Base-by-base conservation (phyloP, 1,140 invertebrate species). In the Stegodyphus mimosarum region DNA sequence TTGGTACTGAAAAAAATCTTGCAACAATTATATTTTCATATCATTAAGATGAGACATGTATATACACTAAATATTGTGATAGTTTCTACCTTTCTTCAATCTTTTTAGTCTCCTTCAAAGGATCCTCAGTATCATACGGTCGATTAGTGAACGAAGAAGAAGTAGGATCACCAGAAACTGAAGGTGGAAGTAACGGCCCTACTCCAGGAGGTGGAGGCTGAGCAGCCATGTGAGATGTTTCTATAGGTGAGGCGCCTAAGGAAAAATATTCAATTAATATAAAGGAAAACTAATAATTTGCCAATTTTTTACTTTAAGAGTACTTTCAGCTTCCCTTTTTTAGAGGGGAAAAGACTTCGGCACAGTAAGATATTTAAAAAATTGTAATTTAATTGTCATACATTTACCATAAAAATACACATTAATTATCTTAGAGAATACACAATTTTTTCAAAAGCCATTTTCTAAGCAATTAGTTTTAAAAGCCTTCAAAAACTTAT, bases 171-270 rank as follows among this genome's bases (percentile, higher is more conserved):
- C 33, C 63, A 7, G 74, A 50, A 71, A 85, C 18, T n/a, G 73
- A 50, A 64, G 53, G 53, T 7, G 74, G 86, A 11, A 78, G 49
- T 18, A 71, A 15, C n/a, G 88, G 87, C 6, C 80, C 84, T 71
- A 86, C 75, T 70, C 88, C 87, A 60, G 87, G 83, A 11, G 86
- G 86, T 18, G 88, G 87, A 55, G 88, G 88, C 17, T 85, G 74
- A 17, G 86, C 33, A 60, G 87, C 74, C 17, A 86, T 71, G 33
- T 66, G 72, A 75, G 76, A 52, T 15, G 78, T 72, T 18, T 83
- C 63, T 18, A 83, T 73, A 10, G 86, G 86, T 10, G 86, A 87
- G 17, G 78, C 76, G 53, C 86, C 86, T 87, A 66, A 13, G 76
- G 67, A 6, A n/a, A 51, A 33, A 76, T 2, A 18, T 49, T 3